Conservation (phyloP, 2,888 invertebrate species). For the Mythimna albipuncta region DNA sequence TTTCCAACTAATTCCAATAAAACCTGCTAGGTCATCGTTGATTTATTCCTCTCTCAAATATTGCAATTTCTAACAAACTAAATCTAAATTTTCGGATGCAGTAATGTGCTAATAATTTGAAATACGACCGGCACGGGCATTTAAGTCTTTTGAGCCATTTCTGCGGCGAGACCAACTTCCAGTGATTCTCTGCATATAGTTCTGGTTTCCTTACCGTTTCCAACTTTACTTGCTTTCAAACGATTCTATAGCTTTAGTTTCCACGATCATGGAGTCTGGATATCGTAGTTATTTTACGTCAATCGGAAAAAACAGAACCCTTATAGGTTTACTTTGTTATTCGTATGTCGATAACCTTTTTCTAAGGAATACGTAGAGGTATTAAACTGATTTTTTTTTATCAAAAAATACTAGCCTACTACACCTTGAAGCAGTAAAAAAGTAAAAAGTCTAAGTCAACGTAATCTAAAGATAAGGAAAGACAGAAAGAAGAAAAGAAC, state of each 20-base stretch:
- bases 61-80: neutral
- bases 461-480: no score
- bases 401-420: no score
- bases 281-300: neutral
- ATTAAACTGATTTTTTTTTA: no score
- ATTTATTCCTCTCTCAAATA: neutral
- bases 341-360: no score
- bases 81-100: constrained; percentile 5
- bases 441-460: no score
- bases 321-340: no score
- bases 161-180: constrained; percentile 22
- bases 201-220: constrained; percentile 38
- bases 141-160: constrained; percentile 29
- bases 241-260: constrained; percentile 4
- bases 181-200: constrained; percentile 40
- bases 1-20: neutral
- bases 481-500: no score
- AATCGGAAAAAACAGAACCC: no score
- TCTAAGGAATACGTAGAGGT: no score
- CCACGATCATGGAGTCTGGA: neutral
- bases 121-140: constrained; percentile 10
- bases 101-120: constrained; percentile 35
- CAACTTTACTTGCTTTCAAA: constrained; percentile 28
- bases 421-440: no score
- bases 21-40: neutral